Evolutionary conservation across 2,797 vertebrate genomes (phyloP), one percentile per base, ranked within the genome.

Genomic region (Poecile montanus): DNA sequence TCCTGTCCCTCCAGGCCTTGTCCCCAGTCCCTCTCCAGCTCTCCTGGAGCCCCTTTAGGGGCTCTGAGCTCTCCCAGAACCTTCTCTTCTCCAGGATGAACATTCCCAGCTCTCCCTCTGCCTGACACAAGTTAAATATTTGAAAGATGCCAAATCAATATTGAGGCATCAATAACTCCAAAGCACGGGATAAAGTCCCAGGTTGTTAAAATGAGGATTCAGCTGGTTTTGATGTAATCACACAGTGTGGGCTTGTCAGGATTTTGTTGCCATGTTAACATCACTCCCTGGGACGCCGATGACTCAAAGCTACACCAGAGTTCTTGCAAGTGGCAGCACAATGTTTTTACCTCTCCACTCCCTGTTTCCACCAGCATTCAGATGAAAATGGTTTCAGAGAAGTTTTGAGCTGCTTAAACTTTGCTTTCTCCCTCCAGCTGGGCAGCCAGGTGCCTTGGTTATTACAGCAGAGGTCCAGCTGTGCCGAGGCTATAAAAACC

Each of bases 391-490:
- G 19, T 8, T 73, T 86, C 56, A 21, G 58, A 51, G 85, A 76
- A 93, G 79, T 94, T 94, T 17, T 30, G 85, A 92, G 89, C 85
- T 70, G 88, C 80, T 76, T 60, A 57, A 79, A 83, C 89, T 96
- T 96, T 60, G 71, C 91, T 92, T 85, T 90, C 53, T 94, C 87
- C 60, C 63, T 93, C 94, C 93, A 79, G 50, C 93, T 95, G 93
- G 88, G 95, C 93, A 91, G 83, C 80, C 71, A 95, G 91, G 92
- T 95, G 94, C 74, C 29, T 82, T 42, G 30, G 80, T 74, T 95
- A 63, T 89, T 85, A 23, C 11, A 57, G 86, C 80, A 17, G 17
- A 50, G 82, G 63, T 82, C 92, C 90, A 85, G 16, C 74, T 96
- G 93, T 94, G 94, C 90, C 7, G 5, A 83, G 63, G 62, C 74